phyloP scores from a whole-genome alignment of 53 echinoderm and acorn worm genomes.

The Luidia sarsii region DNA sequence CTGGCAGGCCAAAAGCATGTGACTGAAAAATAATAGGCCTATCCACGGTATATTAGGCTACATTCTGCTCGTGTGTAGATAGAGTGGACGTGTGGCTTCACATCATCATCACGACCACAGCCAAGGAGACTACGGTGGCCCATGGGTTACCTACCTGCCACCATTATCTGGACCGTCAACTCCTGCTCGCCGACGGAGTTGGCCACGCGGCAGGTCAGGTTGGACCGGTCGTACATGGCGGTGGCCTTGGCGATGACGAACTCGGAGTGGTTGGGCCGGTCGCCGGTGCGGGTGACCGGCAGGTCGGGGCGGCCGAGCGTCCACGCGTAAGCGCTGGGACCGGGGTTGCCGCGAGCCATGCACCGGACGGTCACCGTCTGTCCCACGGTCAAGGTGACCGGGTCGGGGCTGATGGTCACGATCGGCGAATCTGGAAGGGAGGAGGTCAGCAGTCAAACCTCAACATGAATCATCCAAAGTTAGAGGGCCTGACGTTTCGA shows the following conservation, averaged over 20 bases:
- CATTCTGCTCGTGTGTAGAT: no score
- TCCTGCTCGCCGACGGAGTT: constrained; percentile 18
- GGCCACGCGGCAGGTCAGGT: constrained; percentile 18
- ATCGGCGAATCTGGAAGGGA: constrained; percentile 28
- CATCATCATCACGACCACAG: no score
- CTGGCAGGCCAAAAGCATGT: no score
- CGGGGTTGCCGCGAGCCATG: constrained; percentile 41
- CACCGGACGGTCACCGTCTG: constrained; percentile 10
- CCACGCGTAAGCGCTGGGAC: constrained; percentile 6
- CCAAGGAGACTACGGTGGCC: no score
- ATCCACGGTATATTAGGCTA: no score
- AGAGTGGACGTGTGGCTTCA: no score
- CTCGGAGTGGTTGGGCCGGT: neutral
- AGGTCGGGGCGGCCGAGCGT: constrained; percentile 4
- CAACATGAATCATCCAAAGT: no score
- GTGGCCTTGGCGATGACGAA: constrained; percentile 8
- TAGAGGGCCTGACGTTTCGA: no score
- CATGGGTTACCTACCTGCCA: constrained; percentile 33
- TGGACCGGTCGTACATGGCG: constrained; percentile 26
- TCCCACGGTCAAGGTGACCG: neutral
- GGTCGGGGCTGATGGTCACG: constrained; percentile 36
- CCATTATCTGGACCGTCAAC: constrained; percentile 12
- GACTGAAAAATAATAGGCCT: no score
- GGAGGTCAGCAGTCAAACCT: no score
- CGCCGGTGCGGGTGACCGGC: no score